Percentiles rank a stretch among this genome's conserved stretches.
phyloP scores from a whole-genome alignment of 2,113 vertebrate species.

The Eulemur rufifrons region DNA sequence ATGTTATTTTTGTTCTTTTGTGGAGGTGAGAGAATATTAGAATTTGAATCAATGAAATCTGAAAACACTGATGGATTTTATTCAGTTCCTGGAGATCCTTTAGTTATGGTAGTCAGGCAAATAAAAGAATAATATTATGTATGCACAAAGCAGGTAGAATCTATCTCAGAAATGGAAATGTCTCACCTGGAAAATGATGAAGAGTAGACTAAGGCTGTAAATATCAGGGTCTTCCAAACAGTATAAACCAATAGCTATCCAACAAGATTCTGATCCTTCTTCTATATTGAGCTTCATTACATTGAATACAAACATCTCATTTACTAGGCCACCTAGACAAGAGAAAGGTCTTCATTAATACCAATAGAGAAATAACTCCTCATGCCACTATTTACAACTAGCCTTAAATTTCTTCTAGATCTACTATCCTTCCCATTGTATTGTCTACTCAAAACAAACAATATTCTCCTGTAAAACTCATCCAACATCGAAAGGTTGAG shows the following conservation, averaged over 20 bases:
- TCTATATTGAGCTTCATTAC: not conserved
- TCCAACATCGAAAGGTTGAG: not conserved
- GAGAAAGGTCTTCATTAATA: not conserved
- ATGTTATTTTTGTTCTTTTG: not conserved
- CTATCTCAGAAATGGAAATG: constrained; percentile 34
- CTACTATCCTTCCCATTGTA: not conserved
- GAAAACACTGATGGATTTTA: constrained; percentile 58
- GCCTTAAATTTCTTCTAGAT: not conserved
- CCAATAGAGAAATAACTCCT: not conserved
- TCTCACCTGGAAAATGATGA: not conserved
- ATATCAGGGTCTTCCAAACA: not conserved
- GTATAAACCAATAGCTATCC: not conserved
- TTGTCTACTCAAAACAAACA: not conserved
- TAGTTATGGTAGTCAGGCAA: not conserved
- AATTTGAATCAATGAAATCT: constrained; percentile 64
- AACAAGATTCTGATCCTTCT: not conserved
- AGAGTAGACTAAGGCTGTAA: not conserved
- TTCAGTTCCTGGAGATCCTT: constrained; percentile 67
- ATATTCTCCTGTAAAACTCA: not conserved
- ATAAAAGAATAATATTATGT: constrained; percentile 9
- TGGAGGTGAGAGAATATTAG: not conserved
- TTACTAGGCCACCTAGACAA: not conserved
- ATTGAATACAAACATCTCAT: not conserved
- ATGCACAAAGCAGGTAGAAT: constrained; percentile 28
- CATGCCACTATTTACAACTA: not conserved